Conservation (phyloP, 2,888 invertebrate species). For the Habrosyne pyritoides region DNA sequence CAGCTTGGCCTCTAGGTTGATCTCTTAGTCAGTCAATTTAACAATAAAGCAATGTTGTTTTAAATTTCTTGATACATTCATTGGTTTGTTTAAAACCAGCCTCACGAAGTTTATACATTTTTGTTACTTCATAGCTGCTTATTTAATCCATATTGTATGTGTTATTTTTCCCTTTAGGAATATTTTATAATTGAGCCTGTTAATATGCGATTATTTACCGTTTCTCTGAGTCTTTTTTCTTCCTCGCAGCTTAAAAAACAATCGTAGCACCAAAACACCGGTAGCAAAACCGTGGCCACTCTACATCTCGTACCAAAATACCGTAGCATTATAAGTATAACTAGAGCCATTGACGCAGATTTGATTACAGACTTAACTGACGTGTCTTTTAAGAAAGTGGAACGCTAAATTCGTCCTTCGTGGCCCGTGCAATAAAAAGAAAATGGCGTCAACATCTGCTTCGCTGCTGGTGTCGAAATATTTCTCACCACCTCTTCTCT, state of each 20-base stretch:
- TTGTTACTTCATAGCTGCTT: too few species aligned
- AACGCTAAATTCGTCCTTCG: slow-evolving; percentile 12
- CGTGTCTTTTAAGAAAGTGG: slow-evolving; percentile 8
- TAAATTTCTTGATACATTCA: too few species aligned
- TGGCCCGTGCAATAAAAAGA: slow-evolving; percentile 18
- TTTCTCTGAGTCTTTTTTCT: too few species aligned
- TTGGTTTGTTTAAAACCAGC: too few species aligned
- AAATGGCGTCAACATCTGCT: slow-evolving; percentile 24
- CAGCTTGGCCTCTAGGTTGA: too few species aligned
- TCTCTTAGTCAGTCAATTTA: too few species aligned
- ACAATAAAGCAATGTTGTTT: too few species aligned
- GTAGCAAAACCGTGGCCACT: background rate
- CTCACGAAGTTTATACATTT: too few species aligned
- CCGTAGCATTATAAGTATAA: background rate
- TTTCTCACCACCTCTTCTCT: slow-evolving; percentile 32
- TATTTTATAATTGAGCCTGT: too few species aligned
- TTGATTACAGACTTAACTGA: slow-evolving; percentile 7
- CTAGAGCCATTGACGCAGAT: slow-evolving; percentile 2
- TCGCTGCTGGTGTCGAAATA: slow-evolving; percentile 38
- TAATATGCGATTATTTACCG: too few species aligned
- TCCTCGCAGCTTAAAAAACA: background rate
- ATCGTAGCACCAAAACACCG: background rate
- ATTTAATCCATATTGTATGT: too few species aligned
- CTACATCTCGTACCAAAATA: background rate
- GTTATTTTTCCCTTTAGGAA: too few species aligned